Percentiles rank a stretch among this genome's conserved stretches.
phyloP scores from a whole-genome alignment of 2,113 vertebrate species.

The Ancistrus triradiatus region DNA sequence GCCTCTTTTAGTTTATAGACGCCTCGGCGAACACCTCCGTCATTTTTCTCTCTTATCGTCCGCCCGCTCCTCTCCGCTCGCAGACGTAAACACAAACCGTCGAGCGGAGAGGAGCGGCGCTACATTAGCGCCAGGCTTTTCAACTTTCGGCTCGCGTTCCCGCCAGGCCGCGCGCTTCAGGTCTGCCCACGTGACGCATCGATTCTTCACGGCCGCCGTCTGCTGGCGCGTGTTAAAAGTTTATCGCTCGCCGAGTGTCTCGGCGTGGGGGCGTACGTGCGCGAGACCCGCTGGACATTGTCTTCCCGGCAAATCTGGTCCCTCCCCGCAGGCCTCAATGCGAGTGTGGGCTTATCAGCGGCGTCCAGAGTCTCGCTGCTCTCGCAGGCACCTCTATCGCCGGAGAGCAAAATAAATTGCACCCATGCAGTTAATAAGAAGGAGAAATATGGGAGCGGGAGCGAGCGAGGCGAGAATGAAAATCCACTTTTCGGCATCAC shows the following conservation, averaged over 20 bases:
- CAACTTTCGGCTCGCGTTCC: slow-evolving; percentile 8
- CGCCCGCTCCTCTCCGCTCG: slow-evolving; percentile 21
- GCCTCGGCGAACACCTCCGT: slow-evolving; percentile 57
- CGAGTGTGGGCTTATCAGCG: slow-evolving; percentile 85
- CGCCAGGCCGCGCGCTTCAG: not conserved
- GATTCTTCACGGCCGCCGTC: slow-evolving; percentile 26
- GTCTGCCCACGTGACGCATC: slow-evolving; percentile 15
- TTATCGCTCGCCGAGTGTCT: slow-evolving; percentile 16
- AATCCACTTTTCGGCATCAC: slow-evolving; percentile 57
- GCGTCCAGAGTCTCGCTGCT: slow-evolving; percentile 77
- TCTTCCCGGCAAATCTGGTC: slow-evolving; percentile 86
- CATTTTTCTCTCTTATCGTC: slow-evolving; percentile 63
- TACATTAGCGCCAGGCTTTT: slow-evolving; percentile 30
- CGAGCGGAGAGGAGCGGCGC: slow-evolving; percentile 43
- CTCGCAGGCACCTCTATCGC: slow-evolving; percentile 79
- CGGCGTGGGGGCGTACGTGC: no score
- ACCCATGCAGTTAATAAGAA: slow-evolving; percentile 92
- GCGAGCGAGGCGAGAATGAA: slow-evolving; percentile 6
- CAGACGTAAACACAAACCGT: slow-evolving; percentile 55
- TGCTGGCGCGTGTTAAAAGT: slow-evolving; percentile 22
- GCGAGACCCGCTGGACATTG: slow-evolving; percentile 83
- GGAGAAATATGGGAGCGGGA: slow-evolving; percentile 74
- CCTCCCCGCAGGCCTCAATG: slow-evolving; percentile 76
- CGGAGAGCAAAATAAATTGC: slow-evolving; percentile 96
- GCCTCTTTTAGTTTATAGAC: slow-evolving; percentile 75